Evolutionary conservation across 2,113 vertebrate species (phyloP).

Genomic region (Raja brachyura): DNA sequence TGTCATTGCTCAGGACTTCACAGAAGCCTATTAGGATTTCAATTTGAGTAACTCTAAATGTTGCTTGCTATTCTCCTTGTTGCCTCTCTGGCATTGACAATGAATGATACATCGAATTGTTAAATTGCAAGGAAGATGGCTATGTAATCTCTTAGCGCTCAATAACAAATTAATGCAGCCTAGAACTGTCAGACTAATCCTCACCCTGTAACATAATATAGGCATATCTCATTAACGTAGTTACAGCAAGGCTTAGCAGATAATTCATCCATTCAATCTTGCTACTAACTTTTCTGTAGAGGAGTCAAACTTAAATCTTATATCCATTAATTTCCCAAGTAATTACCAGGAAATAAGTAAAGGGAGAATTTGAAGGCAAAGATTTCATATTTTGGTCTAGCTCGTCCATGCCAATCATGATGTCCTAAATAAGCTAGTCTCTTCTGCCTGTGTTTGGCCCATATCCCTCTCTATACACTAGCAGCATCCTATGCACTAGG

Average conservation of each 20-base stretch:
- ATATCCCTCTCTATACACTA: too few relatives aligned
- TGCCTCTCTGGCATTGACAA: background rate
- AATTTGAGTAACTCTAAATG: too few relatives aligned
- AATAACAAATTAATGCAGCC: background rate
- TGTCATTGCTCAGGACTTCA: background rate
- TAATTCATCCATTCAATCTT: background rate
- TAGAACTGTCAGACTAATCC: constrained; percentile 13
- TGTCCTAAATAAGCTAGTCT: too few relatives aligned
- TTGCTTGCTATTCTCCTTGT: too few relatives aligned
- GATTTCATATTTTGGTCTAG: background rate
- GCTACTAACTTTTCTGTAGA: background rate
- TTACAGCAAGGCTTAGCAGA: background rate
- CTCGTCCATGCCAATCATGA: too few relatives aligned
- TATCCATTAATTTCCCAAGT: constrained; percentile 2
- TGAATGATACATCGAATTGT: background rate
- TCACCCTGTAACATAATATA: background rate
- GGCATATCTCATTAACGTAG: background rate
- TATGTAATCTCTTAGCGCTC: background rate
- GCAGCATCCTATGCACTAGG: too few relatives aligned
- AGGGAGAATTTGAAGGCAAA: background rate
- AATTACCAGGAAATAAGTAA: background rate
- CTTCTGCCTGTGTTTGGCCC: too few relatives aligned
- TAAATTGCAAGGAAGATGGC: background rate
- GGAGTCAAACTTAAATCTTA: background rate
- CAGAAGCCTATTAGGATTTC: background rate